These are phyloP conservation scores for Zaprionus lachaisei DNA, from an alignment of 1,140 invertebrate genomes.

Conservation along the genomic window DNA sequence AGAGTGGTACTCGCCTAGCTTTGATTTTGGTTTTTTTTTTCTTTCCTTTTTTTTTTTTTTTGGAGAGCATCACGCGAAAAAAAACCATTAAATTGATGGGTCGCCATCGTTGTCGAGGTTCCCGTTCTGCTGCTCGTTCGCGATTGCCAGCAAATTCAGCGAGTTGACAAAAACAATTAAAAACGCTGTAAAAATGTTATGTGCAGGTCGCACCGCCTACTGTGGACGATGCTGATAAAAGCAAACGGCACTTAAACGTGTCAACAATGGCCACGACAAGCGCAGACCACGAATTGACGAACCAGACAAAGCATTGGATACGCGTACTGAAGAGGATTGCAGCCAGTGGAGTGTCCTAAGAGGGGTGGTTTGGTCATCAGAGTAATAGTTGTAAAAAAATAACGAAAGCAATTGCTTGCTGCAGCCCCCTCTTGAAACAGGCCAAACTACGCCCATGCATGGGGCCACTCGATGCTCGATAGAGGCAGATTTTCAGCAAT, in stretches of 20 bases:
- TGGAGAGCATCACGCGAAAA: slow-evolving; percentile 65
- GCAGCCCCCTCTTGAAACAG: background rate
- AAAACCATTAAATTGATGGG: slow-evolving; percentile 78
- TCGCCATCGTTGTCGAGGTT: slow-evolving; percentile 7
- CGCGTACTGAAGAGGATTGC: slow-evolving; percentile 49
- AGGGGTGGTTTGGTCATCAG: too few species aligned
- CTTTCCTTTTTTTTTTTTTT: background rate
- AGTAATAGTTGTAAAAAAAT: background rate
- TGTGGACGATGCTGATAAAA: slow-evolving; percentile 72
- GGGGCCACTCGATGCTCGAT: background rate
- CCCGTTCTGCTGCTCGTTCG: slow-evolving; percentile 15
- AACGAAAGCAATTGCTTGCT: background rate
- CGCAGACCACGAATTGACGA: slow-evolving; percentile 70
- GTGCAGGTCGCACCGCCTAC: slow-evolving; percentile 60
- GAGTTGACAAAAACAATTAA: slow-evolving; percentile 81
- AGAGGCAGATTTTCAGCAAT: slow-evolving; percentile 75
- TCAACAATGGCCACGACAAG: slow-evolving; percentile 78
- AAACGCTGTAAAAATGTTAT: slow-evolving; percentile 81
- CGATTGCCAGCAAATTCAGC: slow-evolving; percentile 53
- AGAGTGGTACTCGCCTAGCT: slow-evolving; percentile 48
- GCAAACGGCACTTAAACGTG: slow-evolving; percentile 82
- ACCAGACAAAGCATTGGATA: slow-evolving; percentile 50
- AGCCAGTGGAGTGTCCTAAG: background rate
- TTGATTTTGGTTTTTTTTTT: slow-evolving; percentile 70
- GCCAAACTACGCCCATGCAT: background rate